These are phyloP conservation scores for Dioctria linearis DNA, from an alignment of 2,888 invertebrate genomes.

Conservation along the genomic window DNA sequence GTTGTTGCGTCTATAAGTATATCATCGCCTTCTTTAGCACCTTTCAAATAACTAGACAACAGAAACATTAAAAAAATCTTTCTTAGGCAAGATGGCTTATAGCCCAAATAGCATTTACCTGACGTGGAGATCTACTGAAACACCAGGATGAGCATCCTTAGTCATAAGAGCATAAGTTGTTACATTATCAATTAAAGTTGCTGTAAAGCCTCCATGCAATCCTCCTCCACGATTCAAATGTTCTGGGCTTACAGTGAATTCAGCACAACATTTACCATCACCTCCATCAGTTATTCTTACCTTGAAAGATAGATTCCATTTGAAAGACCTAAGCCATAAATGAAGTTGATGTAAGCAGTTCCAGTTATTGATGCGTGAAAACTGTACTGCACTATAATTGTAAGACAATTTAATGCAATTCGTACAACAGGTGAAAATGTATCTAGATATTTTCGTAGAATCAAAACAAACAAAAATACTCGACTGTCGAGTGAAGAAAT, in stretches of 20 bases:
- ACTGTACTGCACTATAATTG: no score
- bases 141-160: conserved; percentile 78
- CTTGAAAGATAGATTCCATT: conserved; percentile 59
- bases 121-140: conserved; percentile 87
- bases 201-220: conserved; percentile 89
- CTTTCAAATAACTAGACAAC: conserved; percentile 80
- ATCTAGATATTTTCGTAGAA: no score
- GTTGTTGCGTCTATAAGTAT: conserved; percentile 86
- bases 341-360: no score
- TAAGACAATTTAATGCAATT: no score
- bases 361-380: no score
- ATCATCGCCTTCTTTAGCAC: conserved; percentile 84
- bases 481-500: no score
- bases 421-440: no score
- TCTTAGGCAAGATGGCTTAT: background rate
- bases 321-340: no score
- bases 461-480: no score
- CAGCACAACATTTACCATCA: conserved; percentile 82
- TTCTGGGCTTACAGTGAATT: conserved; percentile 81
- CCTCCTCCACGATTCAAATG: conserved; percentile 84
- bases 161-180: conserved; percentile 86
- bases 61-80: background rate
- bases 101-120: conserved; percentile 74
- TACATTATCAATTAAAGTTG: conserved; percentile 80
- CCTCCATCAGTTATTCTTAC: conserved; percentile 73